A percentile compares a stretch with the other conserved stretches of the same genome.
phyloP scores from a whole-genome alignment of 2,888 invertebrate species.

The Meiosimyza decipiens region DNA sequence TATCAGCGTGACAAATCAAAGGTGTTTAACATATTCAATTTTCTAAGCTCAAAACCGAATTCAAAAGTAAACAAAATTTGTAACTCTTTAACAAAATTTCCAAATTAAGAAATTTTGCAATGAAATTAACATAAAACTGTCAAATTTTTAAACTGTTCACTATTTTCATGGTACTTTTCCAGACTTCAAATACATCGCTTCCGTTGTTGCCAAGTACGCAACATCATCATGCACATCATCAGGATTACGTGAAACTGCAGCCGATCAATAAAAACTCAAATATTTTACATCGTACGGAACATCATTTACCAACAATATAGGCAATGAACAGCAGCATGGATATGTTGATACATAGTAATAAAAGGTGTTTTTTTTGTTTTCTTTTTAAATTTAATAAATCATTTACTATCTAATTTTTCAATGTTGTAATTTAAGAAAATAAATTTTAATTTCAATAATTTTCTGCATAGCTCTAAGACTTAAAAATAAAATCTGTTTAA shows the following conservation, averaged over 20 bases:
- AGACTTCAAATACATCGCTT: conserved; percentile 67
- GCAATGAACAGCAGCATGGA: background rate
- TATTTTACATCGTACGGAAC: conserved; percentile 62
- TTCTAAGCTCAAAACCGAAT: conserved; percentile 41
- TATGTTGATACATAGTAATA: conserved; percentile 3
- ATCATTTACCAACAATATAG: conserved; percentile 66
- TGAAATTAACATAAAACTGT: background rate
- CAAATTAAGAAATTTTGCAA: conserved; percentile 20
- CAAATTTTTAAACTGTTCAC: background rate
- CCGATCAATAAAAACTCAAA: conserved; percentile 61
- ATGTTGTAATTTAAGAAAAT: no score
- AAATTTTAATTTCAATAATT: no score
- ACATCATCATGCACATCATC: conserved; percentile 59
- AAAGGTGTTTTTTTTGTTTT: conserved; percentile 2
- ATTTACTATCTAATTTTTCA: no score
- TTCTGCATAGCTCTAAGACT: no score
- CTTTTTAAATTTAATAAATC: background rate
- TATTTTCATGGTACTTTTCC: conserved; percentile 11
- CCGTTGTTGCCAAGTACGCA: conserved; percentile 64
- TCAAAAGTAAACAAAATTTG: conserved; percentile 41
- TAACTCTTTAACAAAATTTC: conserved; percentile 27
- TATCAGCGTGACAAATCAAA: conserved; percentile 71
- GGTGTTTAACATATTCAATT: conserved; percentile 64
- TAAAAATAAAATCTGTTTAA: no score
- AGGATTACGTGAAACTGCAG: conserved; percentile 61